Base-by-base conservation (phyloP, 2,888 invertebrate species). In the Drosophila ezoana region DNA sequence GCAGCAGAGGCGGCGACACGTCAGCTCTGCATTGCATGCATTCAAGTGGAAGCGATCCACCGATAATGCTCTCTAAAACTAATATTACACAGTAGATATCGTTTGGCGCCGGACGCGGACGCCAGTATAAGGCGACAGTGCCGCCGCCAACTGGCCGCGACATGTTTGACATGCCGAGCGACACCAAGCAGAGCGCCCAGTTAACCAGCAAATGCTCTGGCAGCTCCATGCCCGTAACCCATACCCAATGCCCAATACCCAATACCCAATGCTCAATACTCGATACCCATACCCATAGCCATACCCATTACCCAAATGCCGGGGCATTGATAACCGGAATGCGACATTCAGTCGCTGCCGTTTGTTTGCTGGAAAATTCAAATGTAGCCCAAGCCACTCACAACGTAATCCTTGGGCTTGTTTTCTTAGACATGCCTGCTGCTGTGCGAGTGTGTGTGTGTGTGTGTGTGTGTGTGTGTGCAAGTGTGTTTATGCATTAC, bases 91-190 rank as follows among this genome's bases (percentile, higher is more conserved):
- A 81, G 84, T 77, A 82, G 90, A 91, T 91, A 91, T 82, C 82
- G 65, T 58, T 82, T 91, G 90, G 90, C 90, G 90, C 90, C 90
- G 81, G 79, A 79, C 90, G 73, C 71, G 71, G 72, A 69, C 72
- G 76, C 72, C 74, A 79, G 81, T 81, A 81, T 75, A 80, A 76
- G 76, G 72, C 86, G 79, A 77, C 89, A 75, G 79, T 84, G 91
- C 90, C 91, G 91, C 90, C 91, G 91, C 90, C 90, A 90, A 87
- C 81, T 75, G 89, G 90, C 90, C 91, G 90, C 90, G 90, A 79
- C 90, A 78, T 81, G 85, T 90, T 85, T 90, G 90, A 90, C 90
- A 90, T 86, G 81, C 79, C 82, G 69, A 79, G 79, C 88, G 82
- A 84, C 82, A 85, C 86, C 61, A 65, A 60, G 33, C 40, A 32